A percentile compares a stretch with the other conserved stretches of the same genome.
phyloP scores from a whole-genome alignment of 2,797 vertebrate species.

The Intellagama lesueurii region DNA sequence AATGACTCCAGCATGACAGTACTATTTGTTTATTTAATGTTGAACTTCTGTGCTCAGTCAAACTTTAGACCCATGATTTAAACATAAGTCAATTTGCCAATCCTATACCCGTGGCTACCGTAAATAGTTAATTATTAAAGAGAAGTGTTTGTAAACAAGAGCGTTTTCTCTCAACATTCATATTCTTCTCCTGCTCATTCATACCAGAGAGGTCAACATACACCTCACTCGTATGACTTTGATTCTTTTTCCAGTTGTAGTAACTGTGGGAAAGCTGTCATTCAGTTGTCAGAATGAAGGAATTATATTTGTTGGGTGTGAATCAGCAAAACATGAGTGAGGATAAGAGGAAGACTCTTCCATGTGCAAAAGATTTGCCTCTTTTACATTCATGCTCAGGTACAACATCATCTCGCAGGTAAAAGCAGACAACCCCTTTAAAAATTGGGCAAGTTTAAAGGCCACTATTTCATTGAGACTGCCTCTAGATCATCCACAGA shows the following conservation, averaged over 20 bases:
- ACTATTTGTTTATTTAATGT: slow-evolving; percentile 72
- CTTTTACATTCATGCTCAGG: not conserved
- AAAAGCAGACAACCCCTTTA: not conserved
- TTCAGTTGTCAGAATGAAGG: not conserved
- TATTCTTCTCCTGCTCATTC: slow-evolving; percentile 54
- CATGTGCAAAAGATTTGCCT: not conserved
- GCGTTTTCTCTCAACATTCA: slow-evolving; percentile 29
- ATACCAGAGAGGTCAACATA: slow-evolving; percentile 40
- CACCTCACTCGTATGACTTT: slow-evolving; percentile 30
- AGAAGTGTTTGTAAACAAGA: slow-evolving; percentile 55
- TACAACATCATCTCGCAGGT: not conserved
- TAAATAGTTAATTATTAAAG: slow-evolving; percentile 64
- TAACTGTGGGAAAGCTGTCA: slow-evolving; percentile 8
- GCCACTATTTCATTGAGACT: not conserved
- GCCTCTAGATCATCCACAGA: not conserved
- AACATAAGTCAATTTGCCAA: slow-evolving; percentile 64
- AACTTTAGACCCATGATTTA: slow-evolving; percentile 64
- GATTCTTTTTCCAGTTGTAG: slow-evolving; percentile 29
- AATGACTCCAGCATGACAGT: slow-evolving; percentile 67
- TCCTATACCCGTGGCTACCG: slow-evolving; percentile 27
- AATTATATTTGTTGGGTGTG: slow-evolving; percentile 1
- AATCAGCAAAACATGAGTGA: not conserved
- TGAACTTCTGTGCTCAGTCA: slow-evolving; percentile 70
- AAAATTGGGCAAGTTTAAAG: not conserved
- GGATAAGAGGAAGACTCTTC: slow-evolving; percentile 42